Evolutionary conservation across 2,113 vertebrate species (phyloP), one percentile per base, ranked within the genome.

Genomic region (Tupaia tana): DNA sequence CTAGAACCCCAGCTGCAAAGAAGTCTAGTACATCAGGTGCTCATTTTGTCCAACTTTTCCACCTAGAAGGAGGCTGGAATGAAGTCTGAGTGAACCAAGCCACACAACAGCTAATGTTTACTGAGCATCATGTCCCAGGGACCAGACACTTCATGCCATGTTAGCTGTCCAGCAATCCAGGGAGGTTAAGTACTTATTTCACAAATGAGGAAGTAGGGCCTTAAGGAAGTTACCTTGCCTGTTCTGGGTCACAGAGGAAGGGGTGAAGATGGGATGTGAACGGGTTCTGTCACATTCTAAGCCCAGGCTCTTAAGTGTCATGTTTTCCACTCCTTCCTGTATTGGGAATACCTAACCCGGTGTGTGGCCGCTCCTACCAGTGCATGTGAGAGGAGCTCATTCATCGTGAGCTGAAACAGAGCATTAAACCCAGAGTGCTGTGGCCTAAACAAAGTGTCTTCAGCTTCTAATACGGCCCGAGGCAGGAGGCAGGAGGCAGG

Each of bases 281-380:
- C 7, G 29, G 27, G 9, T 74, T 59, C 86, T 81, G 1, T 64
- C 34, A 59, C 75, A 56, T 7, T 54, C 74, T 81, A 34, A 91
- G 54, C 27, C 34, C 29, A 4, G 10, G 52, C 70, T 86, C 69
- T 86, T 18, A 22, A 18, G 77, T 16, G 14, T 8, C 10, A 0
- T 24, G 0, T 15, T 27, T 9, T 6, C n/a, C 5, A 2, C 15
- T 56, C 3, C 0, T 54, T 56, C 14, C 20, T 10, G 3, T 12
- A 1, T 15, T 43, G 25, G 67, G 52, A 54, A 6, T 0, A 25
- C 75, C 79, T 56, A 73, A 34, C 13, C 31, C 29, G 14, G 75
- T 3, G 6, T 25, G 10, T 29, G 34, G 43, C 52, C 56, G 69
- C n/a, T 11, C 25, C 56, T 34, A 10, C 34, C 7, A 20, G 3